Conservation (phyloP, 1,140 invertebrate species). For the Drusus annulatus region DNA sequence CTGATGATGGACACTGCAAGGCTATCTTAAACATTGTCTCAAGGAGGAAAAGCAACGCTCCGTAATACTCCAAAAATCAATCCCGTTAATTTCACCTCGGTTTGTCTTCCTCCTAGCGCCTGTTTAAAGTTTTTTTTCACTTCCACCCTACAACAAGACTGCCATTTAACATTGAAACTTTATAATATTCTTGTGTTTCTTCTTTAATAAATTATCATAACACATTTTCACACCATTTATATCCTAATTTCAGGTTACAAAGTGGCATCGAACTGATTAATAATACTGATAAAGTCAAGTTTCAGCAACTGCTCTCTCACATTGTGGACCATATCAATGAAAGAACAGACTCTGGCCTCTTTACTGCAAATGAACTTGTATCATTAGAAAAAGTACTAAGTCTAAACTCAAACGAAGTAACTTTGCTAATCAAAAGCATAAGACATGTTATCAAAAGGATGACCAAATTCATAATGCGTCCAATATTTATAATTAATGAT, state of each 20-base stretch:
- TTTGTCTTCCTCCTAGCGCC: too few relatives aligned
- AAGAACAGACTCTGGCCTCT: constrained; percentile 46
- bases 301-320: constrained; percentile 50
- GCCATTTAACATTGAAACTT: too few relatives aligned
- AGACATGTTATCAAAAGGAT: constrained; percentile 51
- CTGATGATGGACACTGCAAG: too few relatives aligned
- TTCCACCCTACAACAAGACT: too few relatives aligned
- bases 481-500: constrained; percentile 43
- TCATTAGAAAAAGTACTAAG: constrained; percentile 55
- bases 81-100: too few relatives aligned
- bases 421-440: constrained; percentile 49
- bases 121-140: too few relatives aligned
- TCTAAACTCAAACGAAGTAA: constrained; percentile 42
- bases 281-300: constrained; percentile 48
- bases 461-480: constrained; percentile 56
- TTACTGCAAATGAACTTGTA: constrained; percentile 51
- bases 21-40: too few relatives aligned
- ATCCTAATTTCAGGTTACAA: constrained; percentile 40
- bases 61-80: too few relatives aligned
- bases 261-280: constrained; percentile 48
- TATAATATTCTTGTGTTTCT: too few relatives aligned
- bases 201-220: too few relatives aligned
- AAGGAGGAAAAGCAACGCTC: too few relatives aligned
- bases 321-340: constrained; percentile 39
- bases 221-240: too few relatives aligned